phyloP scores from a whole-genome alignment of 2,888 invertebrate genomes.

The Euzophera pinguis region DNA sequence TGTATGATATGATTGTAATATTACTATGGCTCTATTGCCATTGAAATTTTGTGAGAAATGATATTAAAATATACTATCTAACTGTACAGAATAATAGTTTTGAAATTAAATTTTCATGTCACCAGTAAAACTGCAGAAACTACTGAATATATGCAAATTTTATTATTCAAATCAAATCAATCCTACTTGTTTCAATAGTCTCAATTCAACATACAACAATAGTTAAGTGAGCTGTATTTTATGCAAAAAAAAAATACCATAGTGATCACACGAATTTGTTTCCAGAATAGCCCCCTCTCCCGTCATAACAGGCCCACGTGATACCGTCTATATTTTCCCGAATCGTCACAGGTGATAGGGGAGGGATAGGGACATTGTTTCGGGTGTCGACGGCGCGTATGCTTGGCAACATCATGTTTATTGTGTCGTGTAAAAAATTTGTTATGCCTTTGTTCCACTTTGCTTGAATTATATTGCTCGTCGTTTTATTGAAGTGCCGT shows the following conservation, averaged over 20 bases:
- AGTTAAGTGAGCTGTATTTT: no score
- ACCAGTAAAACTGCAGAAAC: no score
- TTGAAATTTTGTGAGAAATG: no score
- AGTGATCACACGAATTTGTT: not conserved
- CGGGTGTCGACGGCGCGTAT: conserved; percentile 34
- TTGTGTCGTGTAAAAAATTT: conserved; percentile 20
- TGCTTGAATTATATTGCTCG: conserved; percentile 4
- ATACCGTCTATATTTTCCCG: conserved; percentile 54
- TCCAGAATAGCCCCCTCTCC: conserved; percentile 39
- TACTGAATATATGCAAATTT: no score
- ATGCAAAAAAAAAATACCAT: not conserved
- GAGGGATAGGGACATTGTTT: conserved; percentile 59
- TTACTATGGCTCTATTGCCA: no score
- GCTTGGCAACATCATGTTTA: conserved; percentile 23
- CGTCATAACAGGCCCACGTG: conserved; percentile 58
- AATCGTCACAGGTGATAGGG: conserved; percentile 61
- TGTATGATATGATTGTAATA: no score
- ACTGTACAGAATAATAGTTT: no score
- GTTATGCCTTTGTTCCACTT: conserved; percentile 11
- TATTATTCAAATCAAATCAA: no score
- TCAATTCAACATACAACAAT: no score
- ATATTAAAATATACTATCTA: no score
- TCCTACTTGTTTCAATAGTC: no score
- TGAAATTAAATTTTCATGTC: no score
- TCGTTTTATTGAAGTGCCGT: not conserved